phyloP scores from a whole-genome alignment of 2,888 invertebrate species.

The Calliscelio sp. region DNA sequence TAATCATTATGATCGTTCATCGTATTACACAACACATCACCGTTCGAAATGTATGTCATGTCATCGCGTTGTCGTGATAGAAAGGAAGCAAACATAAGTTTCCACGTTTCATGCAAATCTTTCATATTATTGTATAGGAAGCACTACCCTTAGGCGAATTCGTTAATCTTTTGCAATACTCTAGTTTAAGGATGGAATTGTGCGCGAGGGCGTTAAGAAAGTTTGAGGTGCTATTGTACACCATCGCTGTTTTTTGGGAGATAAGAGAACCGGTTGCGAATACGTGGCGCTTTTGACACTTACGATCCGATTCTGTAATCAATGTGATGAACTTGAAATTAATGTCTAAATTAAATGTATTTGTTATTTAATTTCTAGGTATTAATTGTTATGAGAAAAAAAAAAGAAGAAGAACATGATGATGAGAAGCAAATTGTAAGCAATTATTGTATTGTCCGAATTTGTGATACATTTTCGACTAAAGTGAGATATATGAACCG shows the following conservation, averaged over 20 bases:
- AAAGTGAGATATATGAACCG: no score
- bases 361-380: neutral
- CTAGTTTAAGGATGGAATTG: conserved; percentile 74
- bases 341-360: neutral
- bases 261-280: conserved; percentile 18
- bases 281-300: conserved; percentile 55
- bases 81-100: conserved; percentile 31
- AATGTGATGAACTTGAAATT: conserved; percentile 18
- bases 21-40: conserved; percentile 56
- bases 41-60: conserved; percentile 61
- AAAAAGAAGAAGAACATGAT: no score
- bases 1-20: conserved; percentile 56
- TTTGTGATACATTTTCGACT: conserved; percentile 32
- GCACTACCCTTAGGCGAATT: conserved; percentile 70
- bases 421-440: no score
- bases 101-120: conserved; percentile 63
- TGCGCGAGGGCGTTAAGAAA: conserved; percentile 40
- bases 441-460: neutral
- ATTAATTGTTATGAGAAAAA: no score
- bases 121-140: conserved; percentile 71
- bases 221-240: conserved; percentile 59
- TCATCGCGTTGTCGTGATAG: conserved; percentile 67
- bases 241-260: conserved; percentile 15
- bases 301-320: no score
- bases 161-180: conserved; percentile 79